Percentiles rank a stretch among this genome's conserved stretches.
Evolutionary conservation across 2,113 vertebrate genomes (phyloP).

Genomic region (Oxyura jamaicensis): DNA sequence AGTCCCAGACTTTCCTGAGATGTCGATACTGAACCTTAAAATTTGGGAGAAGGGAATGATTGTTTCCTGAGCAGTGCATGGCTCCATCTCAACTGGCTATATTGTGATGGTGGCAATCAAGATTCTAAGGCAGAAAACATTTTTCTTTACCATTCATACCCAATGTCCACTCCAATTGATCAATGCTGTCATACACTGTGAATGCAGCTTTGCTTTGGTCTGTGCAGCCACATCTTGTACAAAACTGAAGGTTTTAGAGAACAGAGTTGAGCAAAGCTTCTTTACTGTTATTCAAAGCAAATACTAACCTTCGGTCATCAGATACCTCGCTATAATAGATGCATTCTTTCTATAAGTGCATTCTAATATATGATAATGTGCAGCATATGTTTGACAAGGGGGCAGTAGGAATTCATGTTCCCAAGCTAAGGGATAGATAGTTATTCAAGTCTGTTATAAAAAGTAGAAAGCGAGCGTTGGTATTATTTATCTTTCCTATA

Average conservation of each 20-base stretch:
- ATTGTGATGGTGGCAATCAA: background rate
- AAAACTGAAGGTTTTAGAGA: background rate
- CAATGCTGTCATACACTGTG: background rate
- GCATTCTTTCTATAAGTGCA: background rate
- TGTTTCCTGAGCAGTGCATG: background rate
- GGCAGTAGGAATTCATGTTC: background rate
- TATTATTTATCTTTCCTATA: conserved; percentile 26
- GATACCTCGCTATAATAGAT: background rate
- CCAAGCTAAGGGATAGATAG: background rate
- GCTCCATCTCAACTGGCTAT: background rate
- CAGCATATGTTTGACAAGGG: background rate
- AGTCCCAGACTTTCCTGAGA: background rate
- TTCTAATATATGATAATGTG: background rate
- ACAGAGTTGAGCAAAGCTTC: background rate
- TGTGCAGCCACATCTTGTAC: background rate
- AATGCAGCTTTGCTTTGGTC: background rate
- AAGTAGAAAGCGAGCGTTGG: background rate
- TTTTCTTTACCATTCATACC: background rate
- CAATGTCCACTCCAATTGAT: background rate
- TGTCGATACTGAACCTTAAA: background rate
- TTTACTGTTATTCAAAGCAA: background rate
- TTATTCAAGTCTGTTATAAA: background rate
- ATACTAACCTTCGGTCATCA: background rate
- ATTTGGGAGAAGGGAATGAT: background rate
- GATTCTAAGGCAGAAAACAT: background rate